phyloP scores from a whole-genome alignment of 2,797 vertebrate genomes.

The Danionella dracula region DNA sequence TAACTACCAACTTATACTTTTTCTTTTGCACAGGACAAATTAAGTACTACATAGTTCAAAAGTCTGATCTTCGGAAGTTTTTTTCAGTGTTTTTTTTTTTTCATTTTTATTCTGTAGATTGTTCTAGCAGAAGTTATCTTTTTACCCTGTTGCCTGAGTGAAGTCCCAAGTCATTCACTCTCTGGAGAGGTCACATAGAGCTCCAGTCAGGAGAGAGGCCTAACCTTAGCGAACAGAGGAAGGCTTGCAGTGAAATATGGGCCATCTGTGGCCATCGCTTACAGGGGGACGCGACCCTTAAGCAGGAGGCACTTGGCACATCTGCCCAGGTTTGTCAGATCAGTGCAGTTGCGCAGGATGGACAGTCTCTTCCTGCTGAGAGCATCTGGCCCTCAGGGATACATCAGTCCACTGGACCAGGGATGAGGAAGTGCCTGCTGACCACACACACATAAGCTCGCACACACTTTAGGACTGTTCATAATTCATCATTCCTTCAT shows the following conservation, averaged over 20 bases:
- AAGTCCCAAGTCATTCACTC: slow-evolving; percentile 6
- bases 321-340: slow-evolving; percentile 58
- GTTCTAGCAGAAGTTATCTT: not conserved
- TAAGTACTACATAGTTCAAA: slow-evolving; percentile 37
- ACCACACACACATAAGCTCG: slow-evolving; percentile 32
- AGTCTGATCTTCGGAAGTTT: slow-evolving; percentile 56
- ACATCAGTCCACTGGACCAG: slow-evolving; percentile 38
- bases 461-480: not conserved
- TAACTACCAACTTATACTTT: slow-evolving; percentile 29
- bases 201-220: slow-evolving; percentile 24
- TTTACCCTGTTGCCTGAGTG: slow-evolving; percentile 15
- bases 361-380: slow-evolving; percentile 60
- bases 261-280: slow-evolving; percentile 60
- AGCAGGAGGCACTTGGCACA: slow-evolving; percentile 59
- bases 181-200: slow-evolving; percentile 41
- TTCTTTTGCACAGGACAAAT: slow-evolving; percentile 29
- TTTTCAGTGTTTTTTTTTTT: too few species aligned
- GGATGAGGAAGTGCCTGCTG: slow-evolving; percentile 31
- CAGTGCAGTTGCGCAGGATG: slow-evolving; percentile 54
- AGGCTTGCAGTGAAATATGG: slow-evolving; percentile 59
- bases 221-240: slow-evolving; percentile 37
- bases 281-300: slow-evolving; percentile 54
- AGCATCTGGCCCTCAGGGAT: slow-evolving; percentile 64
- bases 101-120: not conserved
- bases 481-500: slow-evolving; percentile 32